phyloP scores from a whole-genome alignment of 2,797 vertebrate species.

The Pelobates cultripes region DNA sequence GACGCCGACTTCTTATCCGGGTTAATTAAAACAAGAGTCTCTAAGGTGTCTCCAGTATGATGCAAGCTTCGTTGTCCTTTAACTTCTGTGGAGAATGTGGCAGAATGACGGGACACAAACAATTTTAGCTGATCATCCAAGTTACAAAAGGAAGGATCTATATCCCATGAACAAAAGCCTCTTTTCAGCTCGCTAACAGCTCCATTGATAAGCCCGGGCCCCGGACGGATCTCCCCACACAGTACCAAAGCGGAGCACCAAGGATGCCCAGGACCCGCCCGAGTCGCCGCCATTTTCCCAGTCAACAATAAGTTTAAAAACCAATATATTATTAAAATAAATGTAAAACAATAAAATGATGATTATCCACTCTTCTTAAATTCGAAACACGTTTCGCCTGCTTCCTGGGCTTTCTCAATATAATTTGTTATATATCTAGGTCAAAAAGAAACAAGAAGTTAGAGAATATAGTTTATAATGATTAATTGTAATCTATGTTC shows the following conservation, averaged over 20 bases:
- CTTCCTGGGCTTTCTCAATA: no score
- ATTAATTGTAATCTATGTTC: no score
- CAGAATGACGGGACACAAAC: slow-evolving; percentile 92
- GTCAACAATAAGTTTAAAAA: no score
- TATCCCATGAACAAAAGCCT: slow-evolving; percentile 86
- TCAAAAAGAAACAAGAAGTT: no score
- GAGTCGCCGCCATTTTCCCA: slow-evolving; percentile 70
- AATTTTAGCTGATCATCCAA: slow-evolving; percentile 91
- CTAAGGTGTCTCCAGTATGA: slow-evolving; percentile 84
- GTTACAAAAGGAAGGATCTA: slow-evolving; percentile 76
- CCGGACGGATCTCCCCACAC: slow-evolving; percentile 73
- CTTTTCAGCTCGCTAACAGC: slow-evolving; percentile 76
- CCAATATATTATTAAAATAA: no score
- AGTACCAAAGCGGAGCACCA: slow-evolving; percentile 79
- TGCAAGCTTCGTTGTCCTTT: slow-evolving; percentile 89
- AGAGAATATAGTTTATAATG: no score
- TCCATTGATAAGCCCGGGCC: slow-evolving; percentile 69
- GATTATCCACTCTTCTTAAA: no score
- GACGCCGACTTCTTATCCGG: slow-evolving; percentile 83
- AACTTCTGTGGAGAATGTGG: slow-evolving; percentile 84
- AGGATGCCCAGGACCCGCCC: slow-evolving; percentile 62
- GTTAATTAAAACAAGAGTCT: slow-evolving; percentile 88
- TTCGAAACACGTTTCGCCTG: no score
- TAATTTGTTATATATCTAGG: no score
- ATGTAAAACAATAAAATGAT: no score